These are phyloP conservation scores for Polymixis flavicincta DNA, from an alignment of 2,888 invertebrate species.

Conservation along the genomic window DNA sequence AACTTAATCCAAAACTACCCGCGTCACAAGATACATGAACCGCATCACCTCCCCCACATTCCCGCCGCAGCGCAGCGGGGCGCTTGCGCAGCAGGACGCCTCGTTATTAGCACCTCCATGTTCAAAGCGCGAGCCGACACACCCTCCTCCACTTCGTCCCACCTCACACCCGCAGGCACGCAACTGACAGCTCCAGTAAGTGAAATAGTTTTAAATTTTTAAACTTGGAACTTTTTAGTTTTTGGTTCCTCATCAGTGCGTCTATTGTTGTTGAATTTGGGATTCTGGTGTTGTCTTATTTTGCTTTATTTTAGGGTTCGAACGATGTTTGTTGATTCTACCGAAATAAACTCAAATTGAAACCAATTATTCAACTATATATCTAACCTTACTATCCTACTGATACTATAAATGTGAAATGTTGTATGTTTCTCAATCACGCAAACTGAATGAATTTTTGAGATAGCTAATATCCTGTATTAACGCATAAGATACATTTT, in stretches of 20 bases:
- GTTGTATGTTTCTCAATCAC: too few relatives aligned
- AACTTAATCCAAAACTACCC: conserved; percentile 50
- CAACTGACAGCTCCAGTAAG: conserved; percentile 81
- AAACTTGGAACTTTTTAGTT: conserved; percentile 41
- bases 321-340: neutral
- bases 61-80: conserved; percentile 85
- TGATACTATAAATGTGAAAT: too few relatives aligned
- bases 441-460: too few relatives aligned
- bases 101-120: conserved; percentile 89
- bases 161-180: conserved; percentile 62
- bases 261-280: conserved; percentile 47
- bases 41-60: conserved; percentile 71
- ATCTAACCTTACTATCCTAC: too few relatives aligned
- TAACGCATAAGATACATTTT: too few relatives aligned
- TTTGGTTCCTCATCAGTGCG: conserved; percentile 53
- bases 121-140: conserved; percentile 78
- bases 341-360: neutral
- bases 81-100: conserved; percentile 84
- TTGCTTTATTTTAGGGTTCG: neutral
- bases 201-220: conserved; percentile 80
- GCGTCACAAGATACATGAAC: conserved; percentile 47
- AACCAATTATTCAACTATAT: too few relatives aligned
- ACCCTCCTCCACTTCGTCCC: conserved; percentile 47
- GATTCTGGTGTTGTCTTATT: neutral
- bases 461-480: too few relatives aligned